A percentile compares a stretch with the other conserved stretches of the same genome.
Evolutionary conservation across 2,888 invertebrate species (phyloP).

Genomic region (Trichopoda pennipes): DNA sequence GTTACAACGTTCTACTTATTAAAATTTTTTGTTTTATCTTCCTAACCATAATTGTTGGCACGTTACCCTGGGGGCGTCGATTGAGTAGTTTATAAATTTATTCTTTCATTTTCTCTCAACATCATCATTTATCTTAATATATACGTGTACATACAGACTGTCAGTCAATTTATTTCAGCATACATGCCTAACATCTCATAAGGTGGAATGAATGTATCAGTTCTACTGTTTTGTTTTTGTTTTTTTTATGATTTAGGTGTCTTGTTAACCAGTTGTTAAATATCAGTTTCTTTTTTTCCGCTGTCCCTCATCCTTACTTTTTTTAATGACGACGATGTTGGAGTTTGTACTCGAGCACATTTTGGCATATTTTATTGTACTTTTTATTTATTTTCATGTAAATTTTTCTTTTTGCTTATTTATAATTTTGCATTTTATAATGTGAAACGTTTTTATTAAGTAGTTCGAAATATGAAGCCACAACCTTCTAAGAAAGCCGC

Average conservation of each 20-base stretch:
- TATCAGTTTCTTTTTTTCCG: conserved; percentile 42
- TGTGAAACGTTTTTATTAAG: conserved; percentile 55
- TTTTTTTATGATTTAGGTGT: conserved; percentile 54
- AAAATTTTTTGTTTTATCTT: conserved; percentile 6
- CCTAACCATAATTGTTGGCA: conserved; percentile 67
- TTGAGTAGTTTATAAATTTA: conserved; percentile 69
- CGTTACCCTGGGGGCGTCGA: conserved; percentile 70
- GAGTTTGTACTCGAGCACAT: conserved; percentile 18
- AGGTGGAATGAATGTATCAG: conserved; percentile 2
- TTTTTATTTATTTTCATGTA: conserved; percentile 38
- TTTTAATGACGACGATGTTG: conserved; percentile 39
- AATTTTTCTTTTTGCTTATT: neutral
- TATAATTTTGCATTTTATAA: conserved; percentile 33
- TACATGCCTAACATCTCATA: neutral
- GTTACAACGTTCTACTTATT: conserved; percentile 24
- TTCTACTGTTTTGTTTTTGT: neutral
- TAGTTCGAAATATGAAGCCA: conserved; percentile 39
- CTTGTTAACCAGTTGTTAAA: conserved; percentile 64
- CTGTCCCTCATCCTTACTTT: conserved; percentile 31
- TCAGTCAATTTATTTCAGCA: conserved; percentile 9
- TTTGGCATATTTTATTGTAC: conserved; percentile 51
- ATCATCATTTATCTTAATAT: conserved; percentile 62
- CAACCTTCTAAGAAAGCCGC: conserved; percentile 51
- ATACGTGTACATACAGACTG: conserved; percentile 9
- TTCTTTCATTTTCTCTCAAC: conserved; percentile 66